phyloP scores from a whole-genome alignment of 2,113 vertebrate species.

The Actinemys pallida region DNA sequence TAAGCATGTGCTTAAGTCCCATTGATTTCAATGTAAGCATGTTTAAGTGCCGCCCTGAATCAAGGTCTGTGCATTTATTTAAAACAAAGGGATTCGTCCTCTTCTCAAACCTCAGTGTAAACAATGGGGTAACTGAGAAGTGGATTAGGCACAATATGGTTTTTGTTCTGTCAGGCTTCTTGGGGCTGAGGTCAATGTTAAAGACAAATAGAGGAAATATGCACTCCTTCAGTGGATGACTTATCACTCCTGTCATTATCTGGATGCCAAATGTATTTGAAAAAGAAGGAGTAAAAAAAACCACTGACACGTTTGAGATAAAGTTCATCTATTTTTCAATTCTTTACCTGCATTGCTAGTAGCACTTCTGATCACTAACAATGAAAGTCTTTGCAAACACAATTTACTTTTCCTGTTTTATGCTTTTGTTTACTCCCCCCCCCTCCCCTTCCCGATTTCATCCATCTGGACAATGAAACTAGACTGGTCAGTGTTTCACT shows the following conservation, averaged over 20 bases:
- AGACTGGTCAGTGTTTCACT: background rate
- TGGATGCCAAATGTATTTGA: background rate
- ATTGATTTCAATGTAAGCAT: background rate
- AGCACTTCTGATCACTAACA: slow-evolving; percentile 32
- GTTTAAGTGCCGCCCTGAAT: background rate
- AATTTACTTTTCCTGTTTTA: slow-evolving; percentile 37
- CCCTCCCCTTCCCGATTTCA: slow-evolving; percentile 28
- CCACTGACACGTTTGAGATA: background rate
- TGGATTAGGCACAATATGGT: background rate
- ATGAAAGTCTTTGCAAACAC: slow-evolving; percentile 31
- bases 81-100: background rate
- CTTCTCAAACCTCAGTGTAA: background rate
- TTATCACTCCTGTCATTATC: slow-evolving; percentile 45
- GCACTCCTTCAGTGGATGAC: slow-evolving; percentile 28
- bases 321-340: background rate
- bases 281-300: background rate
- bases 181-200: slow-evolving; percentile 50
- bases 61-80: background rate
- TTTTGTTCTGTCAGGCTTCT: slow-evolving; percentile 16
- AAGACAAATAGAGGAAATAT: slow-evolving; percentile 31
- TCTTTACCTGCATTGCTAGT: background rate
- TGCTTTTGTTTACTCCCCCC: background rate
- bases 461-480: background rate
- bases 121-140: background rate
- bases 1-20: fast-evolving